phyloP scores from a whole-genome alignment of 2,888 invertebrate genomes.

The Drosophila kanekoi region DNA sequence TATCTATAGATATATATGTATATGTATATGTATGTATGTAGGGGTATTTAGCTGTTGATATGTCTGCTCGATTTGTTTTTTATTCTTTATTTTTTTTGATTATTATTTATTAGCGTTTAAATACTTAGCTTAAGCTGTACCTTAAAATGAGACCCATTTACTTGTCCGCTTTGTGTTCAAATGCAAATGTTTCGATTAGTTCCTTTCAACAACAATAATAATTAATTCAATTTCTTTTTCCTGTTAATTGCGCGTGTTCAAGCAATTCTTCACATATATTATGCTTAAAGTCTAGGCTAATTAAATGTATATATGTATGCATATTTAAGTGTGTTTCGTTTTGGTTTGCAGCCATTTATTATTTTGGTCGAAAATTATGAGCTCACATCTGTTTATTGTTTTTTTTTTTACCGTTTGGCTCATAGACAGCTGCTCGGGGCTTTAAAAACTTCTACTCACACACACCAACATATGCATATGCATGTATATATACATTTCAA shows the following conservation, averaged over 20 bases:
- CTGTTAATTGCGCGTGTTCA: constrained; percentile 44
- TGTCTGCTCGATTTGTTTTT: constrained; percentile 33
- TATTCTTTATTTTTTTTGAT: no score
- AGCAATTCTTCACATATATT: constrained; percentile 26
- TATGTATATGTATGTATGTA: constrained; percentile 3
- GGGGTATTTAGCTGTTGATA: constrained; percentile 42
- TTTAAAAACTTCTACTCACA: not conserved
- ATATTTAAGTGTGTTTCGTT: constrained; percentile 30
- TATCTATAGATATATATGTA: not conserved
- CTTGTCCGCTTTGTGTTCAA: constrained; percentile 58
- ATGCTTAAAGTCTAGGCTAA: constrained; percentile 44
- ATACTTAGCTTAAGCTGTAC: constrained; percentile 36
- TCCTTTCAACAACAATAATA: constrained; percentile 31
- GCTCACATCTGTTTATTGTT: constrained; percentile 41
- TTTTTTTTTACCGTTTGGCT: constrained; percentile 36
- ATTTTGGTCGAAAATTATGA: constrained; percentile 15
- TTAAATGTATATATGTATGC: constrained; percentile 44
- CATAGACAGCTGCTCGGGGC: constrained; percentile 2
- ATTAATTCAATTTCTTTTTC: constrained; percentile 14
- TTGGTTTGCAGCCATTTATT: constrained; percentile 3
- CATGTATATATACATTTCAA: constrained; percentile 8
- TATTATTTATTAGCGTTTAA: constrained; percentile 28
- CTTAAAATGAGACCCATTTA: constrained; percentile 10
- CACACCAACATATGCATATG: not conserved
- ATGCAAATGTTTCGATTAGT: constrained; percentile 37